phyloP scores from a whole-genome alignment of 2,888 invertebrate genomes.

The Saturnia japonica region DNA sequence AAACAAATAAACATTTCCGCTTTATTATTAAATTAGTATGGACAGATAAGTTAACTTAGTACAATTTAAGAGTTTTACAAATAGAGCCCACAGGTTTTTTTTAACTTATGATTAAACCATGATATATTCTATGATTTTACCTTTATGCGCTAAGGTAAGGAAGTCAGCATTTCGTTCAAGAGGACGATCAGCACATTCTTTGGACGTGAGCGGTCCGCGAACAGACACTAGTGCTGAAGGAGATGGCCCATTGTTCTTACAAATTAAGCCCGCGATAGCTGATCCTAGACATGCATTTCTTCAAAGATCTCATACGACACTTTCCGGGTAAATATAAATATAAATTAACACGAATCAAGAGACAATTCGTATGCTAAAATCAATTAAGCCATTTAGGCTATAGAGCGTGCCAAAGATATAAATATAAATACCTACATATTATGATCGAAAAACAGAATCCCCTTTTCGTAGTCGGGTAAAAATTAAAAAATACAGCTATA shows the following conservation, averaged over 20 bases:
- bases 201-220: slow-evolving; percentile 61
- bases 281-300: slow-evolving; percentile 59
- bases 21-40: too few relatives aligned
- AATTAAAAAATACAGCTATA: too few relatives aligned
- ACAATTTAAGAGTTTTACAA: too few relatives aligned
- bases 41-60: too few relatives aligned
- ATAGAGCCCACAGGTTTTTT: not conserved
- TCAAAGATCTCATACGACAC: slow-evolving; percentile 78
- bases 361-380: too few relatives aligned
- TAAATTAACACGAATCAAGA: not conserved
- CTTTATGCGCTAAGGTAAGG: slow-evolving; percentile 35
- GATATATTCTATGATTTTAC: not conserved
- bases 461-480: too few relatives aligned
- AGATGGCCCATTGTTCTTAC: slow-evolving; percentile 69
- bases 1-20: too few relatives aligned
- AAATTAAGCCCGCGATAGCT: slow-evolving; percentile 74
- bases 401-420: too few relatives aligned
- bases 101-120: not conserved
- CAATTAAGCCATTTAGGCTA: too few relatives aligned
- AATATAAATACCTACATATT: too few relatives aligned
- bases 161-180: slow-evolving; percentile 73
- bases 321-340: slow-evolving; percentile 56
- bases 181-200: slow-evolving; percentile 75
- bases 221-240: slow-evolving; percentile 59
- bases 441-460: too few relatives aligned